These are phyloP conservation scores for Champsocephalus gunnari DNA, from an alignment of 2,797 vertebrate species.

Conservation along the genomic window DNA sequence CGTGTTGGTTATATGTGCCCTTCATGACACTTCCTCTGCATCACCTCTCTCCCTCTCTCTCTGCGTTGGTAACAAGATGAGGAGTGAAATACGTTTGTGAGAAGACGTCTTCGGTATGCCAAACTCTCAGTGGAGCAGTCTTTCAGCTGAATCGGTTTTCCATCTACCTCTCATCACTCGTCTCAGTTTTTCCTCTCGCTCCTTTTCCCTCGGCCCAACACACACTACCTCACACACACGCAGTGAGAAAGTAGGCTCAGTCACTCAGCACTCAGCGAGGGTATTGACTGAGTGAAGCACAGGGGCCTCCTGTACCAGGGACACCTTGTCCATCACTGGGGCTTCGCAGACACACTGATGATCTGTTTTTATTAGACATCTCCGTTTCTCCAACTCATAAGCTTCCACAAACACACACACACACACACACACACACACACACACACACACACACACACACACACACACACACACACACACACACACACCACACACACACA, in stretches of 20 bases:
- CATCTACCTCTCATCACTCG: conserved; percentile 62
- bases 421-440: not conserved
- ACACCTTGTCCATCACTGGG: conserved; percentile 66
- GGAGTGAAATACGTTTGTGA: conserved; percentile 34
- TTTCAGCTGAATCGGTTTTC: conserved; percentile 35
- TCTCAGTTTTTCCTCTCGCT: conserved; percentile 32
- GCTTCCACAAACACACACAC: not conserved
- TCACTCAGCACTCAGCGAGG: conserved; percentile 66
- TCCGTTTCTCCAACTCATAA: conserved; percentile 17
- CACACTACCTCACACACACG: conserved; percentile 21
- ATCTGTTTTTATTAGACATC: conserved; percentile 43
- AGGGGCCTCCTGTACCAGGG: conserved; percentile 33
- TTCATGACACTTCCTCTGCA: conserved; percentile 1
- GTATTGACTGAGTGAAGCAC: conserved; percentile 51
- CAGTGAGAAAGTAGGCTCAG: conserved; percentile 50
- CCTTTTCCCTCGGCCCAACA: conserved; percentile 19
- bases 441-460: not conserved
- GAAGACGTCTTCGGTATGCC: conserved; percentile 36
- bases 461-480: not conserved
- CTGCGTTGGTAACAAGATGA: conserved; percentile 8
- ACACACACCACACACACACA: not conserved
- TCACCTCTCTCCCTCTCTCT: conserved; percentile 12
- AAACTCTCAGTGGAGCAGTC: conserved; percentile 17
- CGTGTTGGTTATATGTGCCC: not conserved
- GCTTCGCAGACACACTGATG: conserved; percentile 19